Conservation (phyloP, 2,113 vertebrate genomes). For the Calidris pugnax region DNA sequence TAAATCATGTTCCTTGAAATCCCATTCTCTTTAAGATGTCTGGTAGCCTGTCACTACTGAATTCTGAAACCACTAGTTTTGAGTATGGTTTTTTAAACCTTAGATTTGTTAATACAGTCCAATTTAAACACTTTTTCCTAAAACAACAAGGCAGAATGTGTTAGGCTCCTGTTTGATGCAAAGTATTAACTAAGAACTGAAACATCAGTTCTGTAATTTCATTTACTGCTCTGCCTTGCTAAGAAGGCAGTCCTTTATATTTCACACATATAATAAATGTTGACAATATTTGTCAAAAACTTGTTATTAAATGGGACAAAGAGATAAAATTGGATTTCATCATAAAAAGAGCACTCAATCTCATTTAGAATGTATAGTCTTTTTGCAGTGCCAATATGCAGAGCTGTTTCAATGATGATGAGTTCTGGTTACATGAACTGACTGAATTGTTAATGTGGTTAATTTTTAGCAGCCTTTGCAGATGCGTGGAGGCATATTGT, state of each 20-base stretch:
- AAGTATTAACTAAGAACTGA: not conserved
- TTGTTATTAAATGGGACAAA: constrained; percentile 68
- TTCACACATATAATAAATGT: constrained; percentile 35
- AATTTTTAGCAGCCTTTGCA: constrained; percentile 36
- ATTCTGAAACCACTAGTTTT: not conserved
- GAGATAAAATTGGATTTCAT: constrained; percentile 67
- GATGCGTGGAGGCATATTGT: not conserved
- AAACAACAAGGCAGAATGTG: not conserved
- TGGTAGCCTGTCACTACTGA: not conserved
- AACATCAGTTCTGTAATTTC: constrained; percentile 1
- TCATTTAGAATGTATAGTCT: constrained; percentile 55
- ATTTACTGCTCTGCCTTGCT: constrained; percentile 28
- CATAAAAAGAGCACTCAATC: constrained; percentile 62
- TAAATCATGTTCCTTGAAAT: not conserved
- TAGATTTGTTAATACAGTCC: not conserved
- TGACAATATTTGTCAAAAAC: constrained; percentile 60
- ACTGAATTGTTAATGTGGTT: constrained; percentile 23
- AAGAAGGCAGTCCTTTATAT: not conserved
- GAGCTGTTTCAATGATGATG: constrained; percentile 22
- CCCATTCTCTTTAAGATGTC: not conserved
- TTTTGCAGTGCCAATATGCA: not conserved
- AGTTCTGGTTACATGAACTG: not conserved
- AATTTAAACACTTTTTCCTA: not conserved
- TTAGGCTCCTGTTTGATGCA: not conserved
- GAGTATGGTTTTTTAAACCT: not conserved